A percentile compares a stretch with the other conserved stretches of the same genome.
phyloP scores from a whole-genome alignment of 2,888 invertebrate genomes.

The Macrophya alboannulata region DNA sequence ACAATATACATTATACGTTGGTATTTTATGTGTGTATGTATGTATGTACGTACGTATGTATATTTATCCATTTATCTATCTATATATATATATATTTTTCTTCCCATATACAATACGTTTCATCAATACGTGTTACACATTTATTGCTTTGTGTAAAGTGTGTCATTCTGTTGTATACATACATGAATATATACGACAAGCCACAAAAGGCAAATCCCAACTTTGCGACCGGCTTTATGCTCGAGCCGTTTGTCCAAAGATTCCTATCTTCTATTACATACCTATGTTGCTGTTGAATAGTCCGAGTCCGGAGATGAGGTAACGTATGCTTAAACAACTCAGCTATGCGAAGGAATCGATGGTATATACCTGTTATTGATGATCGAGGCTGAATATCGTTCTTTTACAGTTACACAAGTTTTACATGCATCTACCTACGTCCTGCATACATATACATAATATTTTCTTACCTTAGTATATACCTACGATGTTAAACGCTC shows the following conservation, averaged over 20 bases:
- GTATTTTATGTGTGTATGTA: not conserved
- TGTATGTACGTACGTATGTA: conserved; percentile 31
- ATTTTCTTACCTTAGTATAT: not conserved
- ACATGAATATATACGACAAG: not conserved
- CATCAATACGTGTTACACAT: not conserved
- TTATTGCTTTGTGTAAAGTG: conserved; percentile 46
- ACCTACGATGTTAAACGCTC: not conserved
- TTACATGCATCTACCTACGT: conserved; percentile 39
- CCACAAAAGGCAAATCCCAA: conserved; percentile 32
- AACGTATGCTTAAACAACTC: conserved; percentile 23
- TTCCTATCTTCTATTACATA: conserved; percentile 57
- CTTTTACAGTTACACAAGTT: not conserved
- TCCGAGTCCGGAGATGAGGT: conserved; percentile 31
- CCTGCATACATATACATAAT: conserved; percentile 29
- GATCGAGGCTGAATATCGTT: not conserved
- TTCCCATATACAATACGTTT: not conserved
- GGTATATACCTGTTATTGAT: conserved; percentile 15
- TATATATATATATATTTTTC: not conserved
- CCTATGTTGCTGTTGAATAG: conserved; percentile 58
- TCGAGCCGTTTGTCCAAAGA: conserved; percentile 53
- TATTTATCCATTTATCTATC: conserved; percentile 23
- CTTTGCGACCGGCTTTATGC: conserved; percentile 48
- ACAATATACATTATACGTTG: not conserved
- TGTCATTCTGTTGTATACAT: conserved; percentile 12
- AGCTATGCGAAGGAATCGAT: not conserved